These are phyloP conservation scores for Callipepla californica DNA, from an alignment of 2,113 vertebrate genomes.

Conservation along the genomic window DNA sequence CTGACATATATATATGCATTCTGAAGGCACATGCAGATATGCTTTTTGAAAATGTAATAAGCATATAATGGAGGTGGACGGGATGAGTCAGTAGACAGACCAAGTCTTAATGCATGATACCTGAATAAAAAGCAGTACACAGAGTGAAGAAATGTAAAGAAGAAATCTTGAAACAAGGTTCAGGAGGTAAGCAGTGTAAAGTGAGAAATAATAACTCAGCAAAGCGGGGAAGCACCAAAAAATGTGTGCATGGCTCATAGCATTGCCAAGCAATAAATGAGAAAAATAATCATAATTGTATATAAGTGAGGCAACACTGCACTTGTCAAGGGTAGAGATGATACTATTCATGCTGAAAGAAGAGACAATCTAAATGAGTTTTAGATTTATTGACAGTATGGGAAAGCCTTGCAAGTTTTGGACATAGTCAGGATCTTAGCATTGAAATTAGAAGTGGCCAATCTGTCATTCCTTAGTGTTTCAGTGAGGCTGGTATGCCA, in stretches of 20 bases:
- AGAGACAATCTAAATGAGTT: background rate
- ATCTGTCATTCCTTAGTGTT: background rate
- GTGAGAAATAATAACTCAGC: background rate
- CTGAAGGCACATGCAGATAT: background rate
- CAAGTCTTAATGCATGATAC: background rate
- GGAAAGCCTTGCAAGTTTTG: background rate
- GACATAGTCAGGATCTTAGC: background rate
- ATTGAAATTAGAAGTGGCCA: background rate
- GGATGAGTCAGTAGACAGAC: background rate
- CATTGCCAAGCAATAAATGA: background rate
- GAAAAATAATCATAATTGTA: background rate
- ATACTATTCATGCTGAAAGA: background rate
- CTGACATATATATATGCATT: background rate
- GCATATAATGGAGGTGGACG: fast-evolving
- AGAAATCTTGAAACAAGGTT: background rate
- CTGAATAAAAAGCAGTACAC: background rate
- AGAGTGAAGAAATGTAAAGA: background rate
- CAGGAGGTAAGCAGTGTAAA: fast-evolving
- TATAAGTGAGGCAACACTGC: background rate
- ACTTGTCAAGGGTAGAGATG: background rate
- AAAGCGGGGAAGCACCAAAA: background rate
- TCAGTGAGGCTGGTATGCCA: background rate
- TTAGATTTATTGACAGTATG: background rate
- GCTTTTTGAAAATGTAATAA: background rate
- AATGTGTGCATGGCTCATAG: background rate